Evolutionary conservation across 2,888 invertebrate species (phyloP), one percentile per base, ranked within the genome.

Genomic region (Electrophaes corylata): DNA sequence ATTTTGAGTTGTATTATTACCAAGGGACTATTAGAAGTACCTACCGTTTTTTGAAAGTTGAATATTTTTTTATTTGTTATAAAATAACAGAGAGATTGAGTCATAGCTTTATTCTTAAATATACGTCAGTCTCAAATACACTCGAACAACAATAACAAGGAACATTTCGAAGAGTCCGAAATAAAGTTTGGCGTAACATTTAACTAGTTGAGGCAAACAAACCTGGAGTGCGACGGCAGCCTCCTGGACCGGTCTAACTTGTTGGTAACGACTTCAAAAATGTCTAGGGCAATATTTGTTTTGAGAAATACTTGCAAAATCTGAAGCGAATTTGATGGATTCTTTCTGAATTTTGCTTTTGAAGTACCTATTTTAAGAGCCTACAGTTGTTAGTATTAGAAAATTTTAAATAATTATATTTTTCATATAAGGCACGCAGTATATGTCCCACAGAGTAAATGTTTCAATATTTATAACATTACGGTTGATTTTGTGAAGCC

Each of bases 201-300:
- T 90, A 91, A 91, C 91, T 88, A 90, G 88, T 88, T 84, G 79
- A 78, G 75, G 78, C 84, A 84, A 87, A 88, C 87, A 86, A 86
- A 86, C 84, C 79, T 77, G 70, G 72, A 80, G 84, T 78, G 83
- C 76, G 81, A 80, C 75, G 81, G 76, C 79, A 81, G 73, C 72
- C 78, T 73, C 73, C 78, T 68, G 72, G 60, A 68, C 70, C 68
- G 70, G 70, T 67, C 72, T 73, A 78, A 78, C 75, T 79, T 80
- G 69, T 72, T 74, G 68, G 79, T 78, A 82, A 72, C 74, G 76
- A 76, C 76, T 75, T 73, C 76, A 79, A 75, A 81, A 75, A 78
- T 65, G 66, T 77, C 71, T 75, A 70, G 73, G 67, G 77, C 78
- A 78, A 82, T 81, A 73, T 81, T 76, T 76, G 72, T 80, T 77